Evolutionary conservation across 2,888 invertebrate species (phyloP).

Genomic region (Diarsia mendica): DNA sequence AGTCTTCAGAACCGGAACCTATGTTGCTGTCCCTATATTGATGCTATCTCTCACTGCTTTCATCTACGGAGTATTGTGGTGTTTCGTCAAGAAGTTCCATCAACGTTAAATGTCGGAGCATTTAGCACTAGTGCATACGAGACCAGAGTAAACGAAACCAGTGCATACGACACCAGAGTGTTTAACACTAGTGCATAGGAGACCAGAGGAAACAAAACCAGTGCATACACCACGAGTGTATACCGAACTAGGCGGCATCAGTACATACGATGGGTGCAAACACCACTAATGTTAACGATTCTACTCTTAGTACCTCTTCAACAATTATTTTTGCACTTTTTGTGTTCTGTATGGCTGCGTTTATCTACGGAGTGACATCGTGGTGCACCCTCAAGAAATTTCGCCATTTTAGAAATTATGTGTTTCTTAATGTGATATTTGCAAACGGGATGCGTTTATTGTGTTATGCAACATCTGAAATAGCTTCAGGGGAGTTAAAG

Average conservation of each 20-base stretch:
- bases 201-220: background rate
- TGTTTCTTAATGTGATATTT: background rate
- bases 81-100: background rate
- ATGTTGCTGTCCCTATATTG: background rate
- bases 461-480: too few species aligned
- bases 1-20: background rate
- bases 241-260: too few species aligned
- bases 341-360: too few species aligned
- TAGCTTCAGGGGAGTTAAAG: too few species aligned
- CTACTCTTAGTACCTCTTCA: background rate
- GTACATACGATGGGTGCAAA: background rate
- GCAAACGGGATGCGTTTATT: background rate
- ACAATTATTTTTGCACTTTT: too few species aligned
- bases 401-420: constrained; percentile 6
- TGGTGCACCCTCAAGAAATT: constrained; percentile 5
- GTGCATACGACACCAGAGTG: background rate
- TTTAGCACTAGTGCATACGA: too few species aligned
- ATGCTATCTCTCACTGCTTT: background rate
- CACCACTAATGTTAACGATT: background rate
- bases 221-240: background rate
- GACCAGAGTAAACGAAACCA: too few species aligned
- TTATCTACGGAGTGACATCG: background rate
- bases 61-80: background rate
- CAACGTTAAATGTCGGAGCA: background rate
- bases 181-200: background rate